Conservation (phyloP, 2,113 vertebrate genomes). For the Sturnus vulgaris region DNA sequence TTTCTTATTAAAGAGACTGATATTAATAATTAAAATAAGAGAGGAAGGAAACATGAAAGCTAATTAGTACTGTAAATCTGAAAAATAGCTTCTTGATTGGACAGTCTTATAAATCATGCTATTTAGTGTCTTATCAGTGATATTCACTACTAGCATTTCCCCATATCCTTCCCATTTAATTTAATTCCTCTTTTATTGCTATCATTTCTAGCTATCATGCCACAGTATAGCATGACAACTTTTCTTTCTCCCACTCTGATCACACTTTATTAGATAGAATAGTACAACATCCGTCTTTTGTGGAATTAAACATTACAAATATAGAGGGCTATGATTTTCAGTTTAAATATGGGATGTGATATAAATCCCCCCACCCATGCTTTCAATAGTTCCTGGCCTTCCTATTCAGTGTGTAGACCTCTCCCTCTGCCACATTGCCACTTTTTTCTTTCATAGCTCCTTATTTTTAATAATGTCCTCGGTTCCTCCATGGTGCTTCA, state of each 20-base stretch:
- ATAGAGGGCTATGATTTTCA: not conserved
- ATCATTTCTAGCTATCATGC: conserved; percentile 20
- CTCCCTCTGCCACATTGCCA: not conserved
- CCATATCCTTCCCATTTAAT: not conserved
- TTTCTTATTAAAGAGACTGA: not conserved
- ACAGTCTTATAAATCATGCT: not conserved
- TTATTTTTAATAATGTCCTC: not conserved
- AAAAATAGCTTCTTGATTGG: conserved; percentile 3
- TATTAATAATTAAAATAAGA: conserved; percentile 9
- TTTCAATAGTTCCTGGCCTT: not conserved
- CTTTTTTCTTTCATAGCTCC: not conserved
- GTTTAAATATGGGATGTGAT: not conserved
- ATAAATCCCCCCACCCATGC: not conserved
- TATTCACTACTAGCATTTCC: not conserved
- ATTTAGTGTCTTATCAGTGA: not conserved
- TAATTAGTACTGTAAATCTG: not conserved
- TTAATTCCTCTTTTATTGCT: conserved; percentile 16
- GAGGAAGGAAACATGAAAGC: not conserved
- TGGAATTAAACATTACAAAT: not conserved
- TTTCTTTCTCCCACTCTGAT: conserved; percentile 10
- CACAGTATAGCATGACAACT: not conserved
- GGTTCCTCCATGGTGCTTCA: not conserved
- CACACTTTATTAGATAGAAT: not conserved
- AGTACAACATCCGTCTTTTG: not conserved
- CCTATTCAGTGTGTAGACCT: not conserved